phyloP scores from a whole-genome alignment of 2,797 vertebrate species.

The Delichon dasypus region DNA sequence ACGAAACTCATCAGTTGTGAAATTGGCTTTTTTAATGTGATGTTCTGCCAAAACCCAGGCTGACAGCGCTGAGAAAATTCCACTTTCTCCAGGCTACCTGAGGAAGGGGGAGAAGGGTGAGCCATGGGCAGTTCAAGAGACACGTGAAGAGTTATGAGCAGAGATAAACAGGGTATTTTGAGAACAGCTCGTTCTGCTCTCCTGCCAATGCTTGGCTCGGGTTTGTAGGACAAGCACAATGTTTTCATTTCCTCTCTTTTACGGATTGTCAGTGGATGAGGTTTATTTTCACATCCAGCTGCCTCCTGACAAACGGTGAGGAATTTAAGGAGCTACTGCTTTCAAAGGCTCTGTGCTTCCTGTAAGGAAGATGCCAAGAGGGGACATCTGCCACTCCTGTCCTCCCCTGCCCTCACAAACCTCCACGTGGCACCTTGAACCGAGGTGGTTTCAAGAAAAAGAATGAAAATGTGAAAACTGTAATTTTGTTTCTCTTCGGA shows the following conservation, averaged over 20 bases:
- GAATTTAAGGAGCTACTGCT: not conserved
- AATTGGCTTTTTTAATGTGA: not conserved
- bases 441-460: not conserved
- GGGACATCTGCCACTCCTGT: not conserved
- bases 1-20: not conserved
- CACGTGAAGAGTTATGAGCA: not conserved
- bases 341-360: not conserved
- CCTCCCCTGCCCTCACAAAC: not conserved
- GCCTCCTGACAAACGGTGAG: not conserved
- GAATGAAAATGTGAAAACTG: not conserved
- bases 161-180: accelerated
- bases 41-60: not conserved
- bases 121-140: not conserved
- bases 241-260: not conserved
- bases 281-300: not conserved
- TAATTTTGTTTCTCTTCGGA: not conserved
- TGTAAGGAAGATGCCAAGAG: accelerated
- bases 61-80: not conserved
- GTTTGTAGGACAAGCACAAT: not conserved
- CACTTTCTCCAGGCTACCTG: not conserved
- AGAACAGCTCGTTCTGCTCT: accelerated
- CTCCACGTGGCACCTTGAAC: not conserved
- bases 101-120: not conserved
- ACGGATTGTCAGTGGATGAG: accelerated
- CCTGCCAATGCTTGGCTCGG: not conserved